phyloP scores from a whole-genome alignment of 2,797 vertebrate species.

The Hyperoplus immaculatus region DNA sequence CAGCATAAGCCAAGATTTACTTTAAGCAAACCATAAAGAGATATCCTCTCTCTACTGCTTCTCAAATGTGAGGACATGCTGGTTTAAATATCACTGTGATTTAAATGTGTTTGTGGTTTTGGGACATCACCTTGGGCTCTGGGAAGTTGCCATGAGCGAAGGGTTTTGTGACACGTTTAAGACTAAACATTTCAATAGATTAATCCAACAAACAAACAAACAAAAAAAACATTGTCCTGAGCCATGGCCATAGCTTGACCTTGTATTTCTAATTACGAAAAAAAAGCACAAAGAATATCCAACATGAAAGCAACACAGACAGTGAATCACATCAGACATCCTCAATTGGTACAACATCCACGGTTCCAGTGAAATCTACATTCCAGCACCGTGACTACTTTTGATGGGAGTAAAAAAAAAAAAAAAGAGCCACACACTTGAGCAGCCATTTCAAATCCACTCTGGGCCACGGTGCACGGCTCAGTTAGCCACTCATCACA shows the following conservation, averaged over 20 bases:
- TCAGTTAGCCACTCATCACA: conserved; percentile 74
- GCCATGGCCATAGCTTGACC: conserved; percentile 7
- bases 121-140: not conserved
- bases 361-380: conserved; percentile 55
- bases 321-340: conserved; percentile 48
- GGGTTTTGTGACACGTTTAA: conserved; percentile 1
- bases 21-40: not conserved
- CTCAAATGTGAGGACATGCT: not conserved
- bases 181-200: not conserved
- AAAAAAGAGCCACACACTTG: conserved; percentile 33
- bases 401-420: conserved; percentile 60
- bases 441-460: conserved; percentile 69
- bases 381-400: conserved; percentile 64
- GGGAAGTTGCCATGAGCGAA: not conserved
- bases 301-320: conserved; percentile 28
- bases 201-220: not conserved
- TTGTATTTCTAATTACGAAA: conserved; percentile 11
- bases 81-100: not conserved
- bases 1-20: no score
- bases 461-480: conserved; percentile 60
- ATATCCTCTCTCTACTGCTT: conserved; percentile 9
- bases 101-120: not conserved
- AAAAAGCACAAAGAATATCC: no score
- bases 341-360: conserved; percentile 36
- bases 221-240: not conserved